Base-by-base conservation (phyloP, 2,888 invertebrate species). In the Saturnia japonica region DNA sequence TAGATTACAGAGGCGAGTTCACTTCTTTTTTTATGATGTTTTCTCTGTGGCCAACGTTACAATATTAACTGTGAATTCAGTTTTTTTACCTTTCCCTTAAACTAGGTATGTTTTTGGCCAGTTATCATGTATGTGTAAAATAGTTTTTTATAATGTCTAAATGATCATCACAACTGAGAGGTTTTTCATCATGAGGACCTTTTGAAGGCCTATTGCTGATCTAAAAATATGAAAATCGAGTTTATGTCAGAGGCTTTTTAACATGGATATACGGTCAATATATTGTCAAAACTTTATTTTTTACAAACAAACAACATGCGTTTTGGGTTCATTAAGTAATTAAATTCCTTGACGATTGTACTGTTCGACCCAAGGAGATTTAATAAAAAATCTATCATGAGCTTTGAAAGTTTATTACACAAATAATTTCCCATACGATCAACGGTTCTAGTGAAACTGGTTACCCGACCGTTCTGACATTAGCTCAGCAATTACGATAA, bases 401-500 rank as follows among this genome's bases (percentile, higher is more conserved):
- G 12, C 57, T 25, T 28, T 60, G 57, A 60, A 60, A 60, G 28
- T 60, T 60, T 60, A 60, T 14, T 2, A 28, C 25, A 60, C 57
- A 28, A 60, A 60, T 60, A 40, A 64, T 40, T 40, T 40, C 28
- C 0, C 22, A n/a, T 40, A 40, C 40, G 40, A n/a, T n/a, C 64
- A 19, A 64, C 64, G 8, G 64, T 40, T 64, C 64, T 34, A 64
- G 40, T n/a, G 40, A n/a, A 19, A 40, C 40, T 34, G 64, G n/a
- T 7, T 40, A 28, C 19, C n/a, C 8, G 9, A 64, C 40, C 19
- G 34, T 28, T 60, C 57, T 60, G 40, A 64, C 64, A 64, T 64
- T 40, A n/a, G n/a, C n/a, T 64, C 64, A 40, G 12, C 64, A 64
- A 64, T 64, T 64, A 64, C 40, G 40, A n/a, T 64, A 64, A 64